A percentile compares a stretch with the other conserved stretches of the same genome.
Conservation (phyloP, 2,888 invertebrate genomes). For the Zygaena filipendulae region DNA sequence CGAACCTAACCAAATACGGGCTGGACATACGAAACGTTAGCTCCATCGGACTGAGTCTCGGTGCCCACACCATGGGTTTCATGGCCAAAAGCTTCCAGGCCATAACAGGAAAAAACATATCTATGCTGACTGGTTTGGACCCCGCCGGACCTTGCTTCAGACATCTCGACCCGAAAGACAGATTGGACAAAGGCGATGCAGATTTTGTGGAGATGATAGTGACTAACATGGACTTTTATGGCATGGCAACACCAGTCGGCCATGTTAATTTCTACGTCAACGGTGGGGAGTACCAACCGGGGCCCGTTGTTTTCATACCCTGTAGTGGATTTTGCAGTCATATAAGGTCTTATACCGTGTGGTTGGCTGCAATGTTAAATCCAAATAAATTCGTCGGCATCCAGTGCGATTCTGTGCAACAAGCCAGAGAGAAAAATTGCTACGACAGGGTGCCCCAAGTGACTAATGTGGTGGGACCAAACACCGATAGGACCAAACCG, state of each 20-base stretch:
- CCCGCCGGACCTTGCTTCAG: conserved; percentile 23
- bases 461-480: conserved; percentile 15
- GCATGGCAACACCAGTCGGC: conserved; percentile 19
- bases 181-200: conserved; percentile 20
- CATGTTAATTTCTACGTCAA: conserved; percentile 24
- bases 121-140: conserved; percentile 18
- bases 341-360: conserved; percentile 13
- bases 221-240: conserved; percentile 20
- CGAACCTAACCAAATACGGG: conserved; percentile 15
- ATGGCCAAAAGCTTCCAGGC: conserved; percentile 20
- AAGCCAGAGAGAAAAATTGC: conserved; percentile 21
- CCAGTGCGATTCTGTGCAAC: conserved; percentile 21
- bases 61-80: conserved; percentile 21
- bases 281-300: conserved; percentile 23
- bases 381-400: conserved; percentile 21
- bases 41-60: conserved; percentile 19
- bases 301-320: conserved; percentile 12
- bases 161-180: conserved; percentile 15
- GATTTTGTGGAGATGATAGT: conserved; percentile 18
- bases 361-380: conserved; percentile 19
- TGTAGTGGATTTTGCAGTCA: conserved; percentile 22
- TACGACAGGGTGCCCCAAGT: conserved; percentile 19
- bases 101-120: conserved; percentile 18
- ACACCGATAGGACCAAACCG: conserved; percentile 10
- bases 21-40: conserved; percentile 18